phyloP scores from a whole-genome alignment of 2,888 invertebrate genomes.

The Platerodrilus igneus region DNA sequence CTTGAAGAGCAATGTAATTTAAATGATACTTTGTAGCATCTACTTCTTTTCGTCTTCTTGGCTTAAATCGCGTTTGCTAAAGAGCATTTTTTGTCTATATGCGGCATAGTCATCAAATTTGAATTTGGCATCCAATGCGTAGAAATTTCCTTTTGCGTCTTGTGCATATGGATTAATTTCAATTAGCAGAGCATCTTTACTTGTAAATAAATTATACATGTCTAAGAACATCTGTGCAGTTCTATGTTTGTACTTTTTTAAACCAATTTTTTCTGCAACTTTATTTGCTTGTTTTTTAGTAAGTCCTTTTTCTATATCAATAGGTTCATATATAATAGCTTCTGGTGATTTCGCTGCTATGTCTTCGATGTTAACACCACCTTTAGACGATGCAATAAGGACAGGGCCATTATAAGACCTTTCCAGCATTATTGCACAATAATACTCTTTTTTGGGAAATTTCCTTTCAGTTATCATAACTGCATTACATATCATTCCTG shows the following conservation, averaged over 20 bases:
- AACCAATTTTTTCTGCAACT: conserved; percentile 69
- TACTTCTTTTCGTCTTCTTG: conserved; percentile 92
- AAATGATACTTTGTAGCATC: conserved; percentile 82
- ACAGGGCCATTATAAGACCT: no score
- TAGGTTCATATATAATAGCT: conserved; percentile 87
- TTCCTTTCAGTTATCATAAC: conserved; percentile 96
- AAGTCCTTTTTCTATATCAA: conserved; percentile 74
- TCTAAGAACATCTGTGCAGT: conserved; percentile 72
- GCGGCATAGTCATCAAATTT: conserved; percentile 92
- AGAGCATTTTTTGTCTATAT: conserved; percentile 84
- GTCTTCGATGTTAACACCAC: conserved; percentile 94
- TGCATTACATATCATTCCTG: conserved; percentile 83
- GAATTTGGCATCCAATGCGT: conserved; percentile 88
- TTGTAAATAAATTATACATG: conserved; percentile 77
- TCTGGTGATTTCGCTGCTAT: conserved; percentile 86
- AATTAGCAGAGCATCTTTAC: conserved; percentile 82
- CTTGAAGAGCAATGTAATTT: conserved; percentile 92
- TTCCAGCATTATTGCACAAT: conserved; percentile 97
- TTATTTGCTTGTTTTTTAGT: conserved; percentile 66
- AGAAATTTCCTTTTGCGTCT: conserved; percentile 72
- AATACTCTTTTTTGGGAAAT: conserved; percentile 93
- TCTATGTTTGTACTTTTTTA: conserved; percentile 59
- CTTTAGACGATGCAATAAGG: conserved; percentile 89
- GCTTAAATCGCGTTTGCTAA: conserved; percentile 73
- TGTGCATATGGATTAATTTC: conserved; percentile 95